A percentile compares a stretch with the other conserved stretches of the same genome.
Conservation (phyloP, 2,888 invertebrate genomes). For the Amphipyra tragopoginis region DNA sequence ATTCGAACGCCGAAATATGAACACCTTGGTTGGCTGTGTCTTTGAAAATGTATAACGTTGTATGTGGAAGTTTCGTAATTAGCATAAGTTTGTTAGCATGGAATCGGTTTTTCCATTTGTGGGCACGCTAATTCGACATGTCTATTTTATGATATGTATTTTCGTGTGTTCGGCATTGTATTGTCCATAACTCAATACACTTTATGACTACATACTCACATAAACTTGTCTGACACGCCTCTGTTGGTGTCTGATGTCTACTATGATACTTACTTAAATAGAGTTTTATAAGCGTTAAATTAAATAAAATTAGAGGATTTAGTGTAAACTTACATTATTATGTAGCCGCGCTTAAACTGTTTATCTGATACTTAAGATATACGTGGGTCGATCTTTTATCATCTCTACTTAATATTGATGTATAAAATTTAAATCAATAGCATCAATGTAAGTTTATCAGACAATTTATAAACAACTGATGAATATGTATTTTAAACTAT, state of each 20-base stretch:
- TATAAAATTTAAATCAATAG: constrained; percentile 29
- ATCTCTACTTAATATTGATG: constrained; percentile 21
- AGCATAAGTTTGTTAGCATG: constrained; percentile 76
- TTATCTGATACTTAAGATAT: constrained; percentile 21
- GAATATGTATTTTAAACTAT: background rate
- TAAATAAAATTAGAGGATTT: constrained; percentile 55
- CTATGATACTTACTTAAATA: constrained; percentile 68
- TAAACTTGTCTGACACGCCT: constrained; percentile 77
- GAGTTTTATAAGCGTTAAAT: constrained; percentile 51
- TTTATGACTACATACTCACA: constrained; percentile 78
- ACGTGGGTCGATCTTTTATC: constrained; percentile 13
- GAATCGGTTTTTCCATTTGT: constrained; percentile 79
- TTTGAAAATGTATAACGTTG: constrained; percentile 64
- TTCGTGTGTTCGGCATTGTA: constrained; percentile 69
- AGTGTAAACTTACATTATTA: constrained; percentile 38
- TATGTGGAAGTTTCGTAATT: constrained; percentile 72
- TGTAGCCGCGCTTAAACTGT: constrained; percentile 11
- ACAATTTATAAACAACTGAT: constrained; percentile 4
- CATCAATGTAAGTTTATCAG: constrained; percentile 1
- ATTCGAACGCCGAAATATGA: constrained; percentile 74
- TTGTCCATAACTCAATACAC: constrained; percentile 74
- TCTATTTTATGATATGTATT: constrained; percentile 82
- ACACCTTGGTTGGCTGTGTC: constrained; percentile 67
- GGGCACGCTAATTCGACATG: constrained; percentile 77
- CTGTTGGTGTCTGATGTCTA: constrained; percentile 70